phyloP scores from a whole-genome alignment of 2,113 vertebrate species.

The Psilopogon haemacephalus region DNA sequence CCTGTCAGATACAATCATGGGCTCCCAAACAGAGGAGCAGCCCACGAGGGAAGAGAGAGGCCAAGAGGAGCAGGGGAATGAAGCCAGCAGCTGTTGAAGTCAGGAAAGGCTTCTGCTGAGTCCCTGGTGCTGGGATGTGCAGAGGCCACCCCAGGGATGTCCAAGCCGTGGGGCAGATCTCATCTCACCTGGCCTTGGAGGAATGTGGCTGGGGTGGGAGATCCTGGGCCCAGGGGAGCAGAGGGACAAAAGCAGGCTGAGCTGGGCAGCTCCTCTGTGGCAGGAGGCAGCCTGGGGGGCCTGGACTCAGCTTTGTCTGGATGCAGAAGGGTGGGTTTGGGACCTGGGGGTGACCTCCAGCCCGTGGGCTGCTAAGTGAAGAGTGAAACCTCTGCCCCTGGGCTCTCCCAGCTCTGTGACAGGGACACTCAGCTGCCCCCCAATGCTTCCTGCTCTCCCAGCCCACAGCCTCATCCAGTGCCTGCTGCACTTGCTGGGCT shows the following conservation, averaged over 20 bases:
- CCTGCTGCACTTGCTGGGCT: neutral
- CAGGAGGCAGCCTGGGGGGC: neutral
- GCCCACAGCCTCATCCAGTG: neutral
- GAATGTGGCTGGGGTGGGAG: neutral
- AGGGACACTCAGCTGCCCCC: neutral
- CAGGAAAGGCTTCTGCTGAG: neutral
- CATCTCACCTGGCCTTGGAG: neutral
- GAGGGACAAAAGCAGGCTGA: neutral
- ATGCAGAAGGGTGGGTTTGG: neutral
- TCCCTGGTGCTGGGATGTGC: neutral
- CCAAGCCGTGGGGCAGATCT: accelerated
- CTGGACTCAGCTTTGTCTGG: neutral
- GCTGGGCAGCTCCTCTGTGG: neutral
- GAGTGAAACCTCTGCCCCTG: neutral
- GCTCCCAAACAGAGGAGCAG: conserved; percentile 40
- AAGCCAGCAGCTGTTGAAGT: neutral
- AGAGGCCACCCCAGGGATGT: neutral
- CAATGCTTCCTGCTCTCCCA: neutral
- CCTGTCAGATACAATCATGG: conserved; percentile 23
- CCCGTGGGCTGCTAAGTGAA: neutral
- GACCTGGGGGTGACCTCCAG: neutral
- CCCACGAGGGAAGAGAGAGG: conserved; percentile 1
- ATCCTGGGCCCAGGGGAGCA: neutral
- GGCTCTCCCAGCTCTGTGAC: neutral
- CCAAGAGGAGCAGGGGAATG: neutral